A percentile compares a stretch with the other conserved stretches of the same genome.
These are phyloP conservation scores for Monochamus alternatus DNA, from an alignment of 2,888 invertebrate species.

Conservation along the genomic window DNA sequence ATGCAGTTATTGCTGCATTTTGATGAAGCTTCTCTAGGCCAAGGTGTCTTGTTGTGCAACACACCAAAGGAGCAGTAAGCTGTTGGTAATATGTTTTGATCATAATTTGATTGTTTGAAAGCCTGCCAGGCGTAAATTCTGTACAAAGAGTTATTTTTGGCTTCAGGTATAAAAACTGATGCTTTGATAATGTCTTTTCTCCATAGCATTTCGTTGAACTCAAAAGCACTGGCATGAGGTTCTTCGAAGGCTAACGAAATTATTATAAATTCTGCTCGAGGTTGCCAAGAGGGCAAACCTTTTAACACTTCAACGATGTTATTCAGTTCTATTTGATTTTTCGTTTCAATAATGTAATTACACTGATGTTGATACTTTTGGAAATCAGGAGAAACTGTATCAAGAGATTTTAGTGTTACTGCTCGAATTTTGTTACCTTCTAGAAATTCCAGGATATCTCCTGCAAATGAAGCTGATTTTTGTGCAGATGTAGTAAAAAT, in stretches of 20 bases:
- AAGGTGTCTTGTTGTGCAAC: not conserved
- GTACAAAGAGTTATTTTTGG: not conserved
- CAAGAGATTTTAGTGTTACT: not conserved
- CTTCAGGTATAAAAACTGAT: not conserved
- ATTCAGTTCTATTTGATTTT: not conserved
- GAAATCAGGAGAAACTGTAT: not conserved
- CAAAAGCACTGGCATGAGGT: not conserved
- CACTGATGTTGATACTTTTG: too few relatives aligned
- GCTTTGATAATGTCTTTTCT: not conserved
- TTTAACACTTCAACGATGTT: not conserved
- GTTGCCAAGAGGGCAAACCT: not conserved
- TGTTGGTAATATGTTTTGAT: not conserved
- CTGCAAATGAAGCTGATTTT: not conserved
- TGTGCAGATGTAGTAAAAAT: conserved; percentile 7
- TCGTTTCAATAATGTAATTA: not conserved
- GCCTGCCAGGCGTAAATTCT: not conserved
- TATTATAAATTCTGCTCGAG: not conserved
- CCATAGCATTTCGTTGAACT: not conserved
- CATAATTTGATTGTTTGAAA: not conserved
- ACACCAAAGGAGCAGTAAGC: not conserved
- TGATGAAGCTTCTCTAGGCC: not conserved
- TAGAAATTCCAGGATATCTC: not conserved
- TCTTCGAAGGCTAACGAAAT: not conserved
- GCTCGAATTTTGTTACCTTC: not conserved
- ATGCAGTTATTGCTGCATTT: conserved; percentile 1